These are phyloP conservation scores for Sinhomidia bicolor DNA, from an alignment of 2,888 invertebrate genomes.

Conservation along the genomic window DNA sequence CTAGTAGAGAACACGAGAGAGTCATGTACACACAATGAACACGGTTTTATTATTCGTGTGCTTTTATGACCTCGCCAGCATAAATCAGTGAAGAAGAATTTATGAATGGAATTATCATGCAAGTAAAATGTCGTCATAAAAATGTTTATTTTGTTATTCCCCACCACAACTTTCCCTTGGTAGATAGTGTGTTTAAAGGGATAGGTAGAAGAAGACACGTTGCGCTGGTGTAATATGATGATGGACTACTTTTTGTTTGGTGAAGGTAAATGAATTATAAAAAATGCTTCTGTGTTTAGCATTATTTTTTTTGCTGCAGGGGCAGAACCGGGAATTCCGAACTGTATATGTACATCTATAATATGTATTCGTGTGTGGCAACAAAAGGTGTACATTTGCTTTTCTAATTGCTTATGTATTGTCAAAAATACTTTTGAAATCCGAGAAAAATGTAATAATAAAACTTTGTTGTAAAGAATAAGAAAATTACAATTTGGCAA, in stretches of 20 bases:
- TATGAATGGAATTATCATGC: constrained; percentile 42
- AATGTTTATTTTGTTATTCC: constrained; percentile 27
- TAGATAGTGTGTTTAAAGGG: neutral
- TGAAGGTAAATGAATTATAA: neutral
- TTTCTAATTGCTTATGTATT: too few relatives aligned
- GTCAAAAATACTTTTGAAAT: too few relatives aligned
- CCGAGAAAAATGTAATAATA: too few relatives aligned
- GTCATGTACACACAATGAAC: neutral
- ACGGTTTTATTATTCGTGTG: neutral
- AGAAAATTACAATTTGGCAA: too few relatives aligned
- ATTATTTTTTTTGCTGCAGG: too few relatives aligned
- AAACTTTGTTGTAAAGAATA: too few relatives aligned
- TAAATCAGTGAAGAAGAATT: constrained; percentile 44
- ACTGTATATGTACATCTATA: too few relatives aligned
- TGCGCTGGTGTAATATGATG: neutral
- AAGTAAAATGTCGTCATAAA: constrained; percentile 14
- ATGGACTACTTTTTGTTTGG: neutral
- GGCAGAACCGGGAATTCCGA: too few relatives aligned
- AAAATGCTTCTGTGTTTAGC: neutral
- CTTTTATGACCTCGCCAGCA: constrained; percentile 27
- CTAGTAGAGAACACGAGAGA: neutral
- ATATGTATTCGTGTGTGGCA: too few relatives aligned
- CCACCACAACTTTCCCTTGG: neutral
- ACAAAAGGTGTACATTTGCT: too few relatives aligned
- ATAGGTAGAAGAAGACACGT: neutral